A percentile compares a stretch with the other conserved stretches of the same genome.
phyloP scores from a whole-genome alignment of 1,140 invertebrate species.

The Asobara japonica region DNA sequence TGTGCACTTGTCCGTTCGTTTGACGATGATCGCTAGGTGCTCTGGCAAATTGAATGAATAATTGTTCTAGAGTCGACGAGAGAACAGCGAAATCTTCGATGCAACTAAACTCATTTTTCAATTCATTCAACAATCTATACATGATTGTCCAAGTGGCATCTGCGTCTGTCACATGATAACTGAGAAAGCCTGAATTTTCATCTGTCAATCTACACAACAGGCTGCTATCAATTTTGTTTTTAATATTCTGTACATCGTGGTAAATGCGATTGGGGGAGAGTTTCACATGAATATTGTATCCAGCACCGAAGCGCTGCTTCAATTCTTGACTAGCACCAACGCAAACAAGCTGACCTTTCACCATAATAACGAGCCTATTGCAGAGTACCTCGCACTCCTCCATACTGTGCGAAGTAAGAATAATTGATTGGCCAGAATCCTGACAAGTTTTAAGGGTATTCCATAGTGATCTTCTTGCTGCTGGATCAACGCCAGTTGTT shows the following conservation, averaged over 20 bases:
- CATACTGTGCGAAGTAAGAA: conserved; percentile 88
- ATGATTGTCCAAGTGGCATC: conserved; percentile 59
- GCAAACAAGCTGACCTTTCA: conserved; percentile 81
- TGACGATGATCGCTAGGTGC: conserved; percentile 40
- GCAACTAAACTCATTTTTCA: conserved; percentile 54
- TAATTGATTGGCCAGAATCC: conserved; percentile 74
- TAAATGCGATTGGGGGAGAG: conserved; percentile 47
- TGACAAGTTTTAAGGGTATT: conserved; percentile 73
- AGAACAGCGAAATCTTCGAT: conserved; percentile 62
- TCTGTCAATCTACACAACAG: conserved; percentile 57
- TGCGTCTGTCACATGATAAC: conserved; percentile 58
- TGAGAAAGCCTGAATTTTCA: conserved; percentile 58
- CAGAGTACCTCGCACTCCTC: conserved; percentile 93
- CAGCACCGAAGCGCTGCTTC: conserved; percentile 69
- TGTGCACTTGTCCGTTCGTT: conserved; percentile 6
- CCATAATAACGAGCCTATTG: conserved; percentile 87
- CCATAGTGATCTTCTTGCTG: conserved; percentile 83
- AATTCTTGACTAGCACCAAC: conserved; percentile 77
- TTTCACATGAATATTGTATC: conserved; percentile 66
- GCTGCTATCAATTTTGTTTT: conserved; percentile 48
- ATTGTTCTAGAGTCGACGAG: conserved; percentile 62
- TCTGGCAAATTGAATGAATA: conserved; percentile 63
- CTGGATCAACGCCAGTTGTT: conserved; percentile 84
- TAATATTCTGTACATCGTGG: conserved; percentile 48
- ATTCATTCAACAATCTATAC: conserved; percentile 56